A percentile compares a stretch with the other conserved stretches of the same genome.
Evolutionary conservation across 92 coral and sea anemone species (phyloP).

Genomic region (Epizoanthus rinbou): DNA sequence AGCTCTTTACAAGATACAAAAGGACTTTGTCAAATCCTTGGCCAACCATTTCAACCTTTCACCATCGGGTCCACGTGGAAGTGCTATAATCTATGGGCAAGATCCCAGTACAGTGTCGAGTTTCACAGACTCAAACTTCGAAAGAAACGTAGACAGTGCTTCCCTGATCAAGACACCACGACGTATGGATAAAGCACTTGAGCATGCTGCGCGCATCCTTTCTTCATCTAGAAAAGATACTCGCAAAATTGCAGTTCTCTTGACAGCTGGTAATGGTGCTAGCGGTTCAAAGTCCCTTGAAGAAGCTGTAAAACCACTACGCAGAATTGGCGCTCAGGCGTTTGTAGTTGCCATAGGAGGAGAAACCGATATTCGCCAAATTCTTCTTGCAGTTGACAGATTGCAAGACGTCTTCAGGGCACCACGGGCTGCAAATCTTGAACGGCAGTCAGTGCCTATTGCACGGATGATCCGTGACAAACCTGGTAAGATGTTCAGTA

Average conservation of each 20-base stretch:
- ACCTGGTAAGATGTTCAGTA: slow-evolving; percentile 50
- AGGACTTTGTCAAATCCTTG: slow-evolving; percentile 54
- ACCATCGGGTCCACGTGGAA: slow-evolving; percentile 34
- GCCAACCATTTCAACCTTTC: slow-evolving; percentile 40
- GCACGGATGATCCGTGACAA: slow-evolving; percentile 61
- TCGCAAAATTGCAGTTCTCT: slow-evolving; percentile 45
- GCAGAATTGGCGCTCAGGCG: slow-evolving; percentile 28
- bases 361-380: slow-evolving; percentile 1
- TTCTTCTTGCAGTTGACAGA: slow-evolving; percentile 15
- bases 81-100: slow-evolving; percentile 40
- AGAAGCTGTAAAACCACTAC: slow-evolving; percentile 43
- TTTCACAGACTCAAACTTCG: slow-evolving; percentile 30
- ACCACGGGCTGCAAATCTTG: slow-evolving; percentile 48
- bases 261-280: slow-evolving; percentile 46
- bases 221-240: slow-evolving; percentile 1
- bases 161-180: slow-evolving; percentile 16
- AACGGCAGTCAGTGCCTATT: slow-evolving; percentile 40
- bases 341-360: slow-evolving; percentile 28
- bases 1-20: slow-evolving; percentile 36
- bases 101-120: slow-evolving; percentile 20
- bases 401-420: slow-evolving; percentile 29
- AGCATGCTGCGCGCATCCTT: slow-evolving; percentile 28
- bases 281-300: slow-evolving; percentile 36
- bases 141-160: slow-evolving; percentile 26
- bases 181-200: slow-evolving; percentile 38